phyloP scores from a whole-genome alignment of 1,140 invertebrate genomes.

The Drosophila persimilis region DNA sequence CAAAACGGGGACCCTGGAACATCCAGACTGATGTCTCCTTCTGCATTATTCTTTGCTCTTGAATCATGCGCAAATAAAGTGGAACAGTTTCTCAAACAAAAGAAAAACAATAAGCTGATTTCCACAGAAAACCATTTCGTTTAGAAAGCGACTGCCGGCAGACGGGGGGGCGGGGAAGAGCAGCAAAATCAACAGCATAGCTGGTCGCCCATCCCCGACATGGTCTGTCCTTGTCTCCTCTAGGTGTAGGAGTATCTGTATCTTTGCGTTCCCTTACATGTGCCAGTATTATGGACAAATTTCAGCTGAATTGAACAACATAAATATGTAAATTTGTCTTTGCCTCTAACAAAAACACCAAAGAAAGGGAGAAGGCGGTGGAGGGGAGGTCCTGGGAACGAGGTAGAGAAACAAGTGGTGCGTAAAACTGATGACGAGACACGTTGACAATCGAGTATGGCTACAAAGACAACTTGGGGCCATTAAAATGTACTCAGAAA shows the following conservation, averaged over 20 bases:
- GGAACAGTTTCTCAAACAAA: conserved; percentile 2
- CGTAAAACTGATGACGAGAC: conserved; percentile 75
- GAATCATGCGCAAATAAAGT: background rate
- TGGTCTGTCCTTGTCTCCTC: background rate
- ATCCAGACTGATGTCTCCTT: too few relatives aligned
- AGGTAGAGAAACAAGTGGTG: conserved; percentile 57
- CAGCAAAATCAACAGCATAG: too few relatives aligned
- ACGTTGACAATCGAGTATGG: conserved; percentile 61
- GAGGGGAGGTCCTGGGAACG: background rate
- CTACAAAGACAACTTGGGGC: conserved; percentile 43
- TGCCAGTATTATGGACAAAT: conserved; percentile 13
- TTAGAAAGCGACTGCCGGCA: conserved; percentile 24
- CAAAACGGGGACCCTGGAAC: too few relatives aligned
- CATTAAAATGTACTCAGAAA: conserved; percentile 28
- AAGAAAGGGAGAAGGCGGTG: background rate
- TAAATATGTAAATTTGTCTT: conserved; percentile 65
- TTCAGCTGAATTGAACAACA: conserved; percentile 53
- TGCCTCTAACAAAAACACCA: conserved; percentile 19
- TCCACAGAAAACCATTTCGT: conserved; percentile 27
- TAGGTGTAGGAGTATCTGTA: background rate
- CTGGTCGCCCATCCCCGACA: too few relatives aligned
- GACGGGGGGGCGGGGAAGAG: background rate
- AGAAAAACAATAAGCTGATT: background rate
- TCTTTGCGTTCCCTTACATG: background rate
- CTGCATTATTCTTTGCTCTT: too few relatives aligned